Base-by-base conservation (phyloP, 2,113 vertebrate species). In the Gasterosteus nipponicus region DNA sequence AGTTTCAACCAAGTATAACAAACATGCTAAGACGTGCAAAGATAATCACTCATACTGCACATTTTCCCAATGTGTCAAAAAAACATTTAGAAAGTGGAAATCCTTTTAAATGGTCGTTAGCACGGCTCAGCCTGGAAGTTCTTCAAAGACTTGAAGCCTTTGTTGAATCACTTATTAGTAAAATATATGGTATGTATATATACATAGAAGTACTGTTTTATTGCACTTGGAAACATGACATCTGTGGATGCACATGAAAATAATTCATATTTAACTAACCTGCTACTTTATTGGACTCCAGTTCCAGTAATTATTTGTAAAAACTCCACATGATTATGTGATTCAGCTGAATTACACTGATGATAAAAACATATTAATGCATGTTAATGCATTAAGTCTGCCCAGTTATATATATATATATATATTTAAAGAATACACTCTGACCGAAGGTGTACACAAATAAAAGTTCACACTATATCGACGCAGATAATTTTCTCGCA, bases 401-500 rank as follows among this genome's bases (percentile, higher is more conserved):
- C 41, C 56, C 7, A 14, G 12, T 18, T 16, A 51, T 73, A 2
- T 31, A 75, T 46, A 73, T 42, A 33, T 10, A 72, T 46, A 15
- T 6, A 29, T 26, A 42, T 38, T 26, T 10, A 33, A 38, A 16
- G 10, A 60, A 33, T 22, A 41, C 41, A 47, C 47, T 47, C 29
- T 71, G 57, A 26, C 7, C 29, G 19, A n/a, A 38, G 33, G 7
- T 11, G 11, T 9, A 62, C 59, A 15, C 51, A 35, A 19, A 49
- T 47, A 9, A 18, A n/a, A 35, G 33, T 22, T 73, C 22, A 54
- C 33, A 5, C 61, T 51, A 46, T 12, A 29, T 8, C 4, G 33
- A 54, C 38, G 58, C 51, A 29, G 58, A 22, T 46, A 62, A 73
- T 72, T 62, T 18, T 69, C 35, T 22, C 69, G 58, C 33, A 68